phyloP scores from a whole-genome alignment of 2,888 invertebrate genomes.

The Heteropelma amictum region DNA sequence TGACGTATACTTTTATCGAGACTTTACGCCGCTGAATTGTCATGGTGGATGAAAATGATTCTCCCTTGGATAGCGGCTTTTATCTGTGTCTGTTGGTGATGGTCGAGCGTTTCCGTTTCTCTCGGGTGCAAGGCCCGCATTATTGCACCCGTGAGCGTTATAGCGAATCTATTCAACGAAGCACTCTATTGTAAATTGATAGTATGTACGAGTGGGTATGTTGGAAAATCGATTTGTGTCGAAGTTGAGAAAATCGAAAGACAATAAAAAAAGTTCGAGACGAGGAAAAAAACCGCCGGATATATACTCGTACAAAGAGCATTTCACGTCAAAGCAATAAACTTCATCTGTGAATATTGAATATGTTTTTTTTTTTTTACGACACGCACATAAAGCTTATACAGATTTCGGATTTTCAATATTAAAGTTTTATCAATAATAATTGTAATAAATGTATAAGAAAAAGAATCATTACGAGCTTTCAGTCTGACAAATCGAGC shows the following conservation, averaged over 20 bases:
- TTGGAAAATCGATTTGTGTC: conserved; percentile 28
- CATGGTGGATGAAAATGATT: not conserved
- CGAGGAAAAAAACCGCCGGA: not conserved
- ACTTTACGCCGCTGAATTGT: conserved; percentile 19
- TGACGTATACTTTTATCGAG: conserved; percentile 5
- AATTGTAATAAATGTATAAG: too few relatives aligned
- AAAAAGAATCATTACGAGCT: too few relatives aligned
- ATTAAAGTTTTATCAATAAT: not conserved
- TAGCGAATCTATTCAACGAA: conserved; percentile 59
- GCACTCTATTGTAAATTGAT: conserved; percentile 66
- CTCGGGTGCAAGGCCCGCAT: conserved; percentile 27
- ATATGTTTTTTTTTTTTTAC: not conserved
- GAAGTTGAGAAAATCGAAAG: conserved; percentile 25
- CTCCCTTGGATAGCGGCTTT: not conserved
- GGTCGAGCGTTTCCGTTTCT: conserved; percentile 31
- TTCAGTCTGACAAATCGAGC: too few relatives aligned
- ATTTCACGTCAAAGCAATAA: not conserved
- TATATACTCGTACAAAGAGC: not conserved
- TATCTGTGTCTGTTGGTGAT: not conserved
- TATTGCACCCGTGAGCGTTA: conserved; percentile 57
- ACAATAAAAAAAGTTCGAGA: conserved; percentile 21
- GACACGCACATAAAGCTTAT: not conserved
- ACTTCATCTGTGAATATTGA: not conserved
- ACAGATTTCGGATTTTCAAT: not conserved
- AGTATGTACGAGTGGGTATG: conserved; percentile 50